These are phyloP conservation scores for Phalacrocorax aristotelis DNA, from an alignment of 2,113 vertebrate genomes.

Conservation along the genomic window DNA sequence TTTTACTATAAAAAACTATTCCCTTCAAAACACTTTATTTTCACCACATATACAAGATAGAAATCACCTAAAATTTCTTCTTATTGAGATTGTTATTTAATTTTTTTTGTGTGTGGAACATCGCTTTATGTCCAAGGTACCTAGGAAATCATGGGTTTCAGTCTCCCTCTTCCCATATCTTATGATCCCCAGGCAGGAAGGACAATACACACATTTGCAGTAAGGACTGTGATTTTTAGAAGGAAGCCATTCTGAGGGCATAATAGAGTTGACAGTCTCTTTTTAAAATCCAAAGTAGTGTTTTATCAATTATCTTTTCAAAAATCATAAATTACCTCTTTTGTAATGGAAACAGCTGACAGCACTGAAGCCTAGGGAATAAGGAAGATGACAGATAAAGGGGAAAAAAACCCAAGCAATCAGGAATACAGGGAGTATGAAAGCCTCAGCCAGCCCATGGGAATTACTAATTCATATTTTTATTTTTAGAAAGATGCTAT, in stretches of 20 bases:
- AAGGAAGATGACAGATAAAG: not conserved
- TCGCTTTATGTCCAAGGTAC: not conserved
- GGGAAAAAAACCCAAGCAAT: not conserved
- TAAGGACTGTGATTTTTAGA: not conserved
- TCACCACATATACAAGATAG: not conserved
- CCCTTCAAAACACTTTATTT: not conserved
- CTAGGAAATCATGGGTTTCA: not conserved
- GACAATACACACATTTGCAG: not conserved
- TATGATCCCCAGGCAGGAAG: not conserved
- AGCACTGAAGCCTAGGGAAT: not conserved
- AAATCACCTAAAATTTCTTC: not conserved
- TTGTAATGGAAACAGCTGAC: not conserved
- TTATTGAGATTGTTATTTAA: not conserved
- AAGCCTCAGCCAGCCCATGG: not conserved
- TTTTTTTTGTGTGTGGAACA: not conserved
- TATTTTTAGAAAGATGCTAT: conserved; percentile 1
- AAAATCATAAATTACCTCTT: not conserved
- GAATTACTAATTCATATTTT: not conserved
- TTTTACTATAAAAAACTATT: not conserved
- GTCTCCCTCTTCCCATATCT: fast-evolving
- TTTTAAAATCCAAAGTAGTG: not conserved
- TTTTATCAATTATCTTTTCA: not conserved
- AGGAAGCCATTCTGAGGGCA: not conserved
- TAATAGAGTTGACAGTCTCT: not conserved
- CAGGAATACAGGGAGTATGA: not conserved